phyloP scores from a whole-genome alignment of 2,888 invertebrate species.

The Cosmia pyralina region DNA sequence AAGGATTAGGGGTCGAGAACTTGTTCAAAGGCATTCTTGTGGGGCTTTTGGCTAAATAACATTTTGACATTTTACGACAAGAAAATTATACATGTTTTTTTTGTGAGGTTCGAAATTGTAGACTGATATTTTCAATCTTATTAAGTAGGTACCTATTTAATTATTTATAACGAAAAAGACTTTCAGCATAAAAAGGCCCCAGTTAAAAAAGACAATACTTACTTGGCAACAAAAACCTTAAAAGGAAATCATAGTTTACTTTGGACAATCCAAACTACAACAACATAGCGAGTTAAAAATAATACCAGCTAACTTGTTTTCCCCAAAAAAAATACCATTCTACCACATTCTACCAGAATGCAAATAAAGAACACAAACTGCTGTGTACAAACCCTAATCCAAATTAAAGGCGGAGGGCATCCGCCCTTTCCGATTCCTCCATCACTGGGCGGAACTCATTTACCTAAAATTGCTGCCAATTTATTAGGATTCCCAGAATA shows the following conservation, averaged over 20 bases:
- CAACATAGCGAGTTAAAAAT: neutral
- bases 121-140: neutral
- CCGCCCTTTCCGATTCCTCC: slow-evolving; percentile 73
- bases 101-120: neutral
- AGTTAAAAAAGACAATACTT: no score
- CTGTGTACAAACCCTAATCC: slow-evolving; percentile 72
- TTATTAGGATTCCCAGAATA: slow-evolving; percentile 82
- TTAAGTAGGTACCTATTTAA: neutral
- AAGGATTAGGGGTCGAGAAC: slow-evolving; percentile 54
- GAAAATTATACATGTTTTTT: neutral
- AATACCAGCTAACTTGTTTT: no score
- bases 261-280: neutral
- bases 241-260: neutral
- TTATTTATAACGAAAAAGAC: neutral
- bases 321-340: slow-evolving; percentile 7
- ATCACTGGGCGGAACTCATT: slow-evolving; percentile 76
- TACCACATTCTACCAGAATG: slow-evolving; percentile 18
- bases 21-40: slow-evolving; percentile 20
- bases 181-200: neutral
- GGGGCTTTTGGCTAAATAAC: slow-evolving; percentile 13
- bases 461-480: slow-evolving; percentile 83
- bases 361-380: slow-evolving; percentile 56
- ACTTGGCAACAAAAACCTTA: neutral
- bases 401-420: slow-evolving; percentile 75
- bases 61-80: neutral